Evolutionary conservation across 2,113 vertebrate species (phyloP), one percentile per base, ranked within the genome.

Genomic region (Albula goreensis): DNA sequence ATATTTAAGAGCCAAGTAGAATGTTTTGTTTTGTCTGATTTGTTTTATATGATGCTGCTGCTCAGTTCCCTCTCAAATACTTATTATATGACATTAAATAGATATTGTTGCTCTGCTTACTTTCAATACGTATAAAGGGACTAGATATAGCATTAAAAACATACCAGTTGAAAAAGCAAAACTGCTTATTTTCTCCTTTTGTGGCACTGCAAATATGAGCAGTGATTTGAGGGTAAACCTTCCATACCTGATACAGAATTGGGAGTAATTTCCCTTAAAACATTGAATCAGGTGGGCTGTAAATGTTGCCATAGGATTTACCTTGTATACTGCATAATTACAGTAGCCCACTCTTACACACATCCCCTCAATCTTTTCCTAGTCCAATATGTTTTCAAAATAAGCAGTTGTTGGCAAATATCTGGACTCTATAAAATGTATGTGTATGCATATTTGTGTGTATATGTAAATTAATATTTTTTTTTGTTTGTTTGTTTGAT

Each of bases 1-100:
- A 41, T 70, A 41, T 74, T 88, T 88, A 89, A 87, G 85, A 90
- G 86, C 60, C 81, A 87, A 77, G 88, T 85, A 86, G 83, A 81
- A 82, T 88, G 85, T 84, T 83, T 63, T 86, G 77, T 80, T 81
- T 52, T 85, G 82, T 83, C 19, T 41, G 31, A 79, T 89, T 79
- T 81, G 52, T 89, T 84, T 49, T 74, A 48, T 80, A 78, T 80
- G 78, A 84, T 83, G 86, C 86, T 89, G 86, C 80, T 87, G 60
- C 50, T 70, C 78, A 81, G 60, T 86, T 84, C 56, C 63, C 50
- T 82, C 57, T 81, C 49, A 77, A 51, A 86, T 63, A 79, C 57
- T 57, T 82, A 83, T 48, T 25, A 57, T 82, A 81, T 66, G 53
- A 81, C 63, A 50, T 56, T 50, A 86, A 86, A 82, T 48, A 77